These are phyloP conservation scores for Ammodytes dubius DNA, from an alignment of 2,113 vertebrate species.

Conservation along the genomic window DNA sequence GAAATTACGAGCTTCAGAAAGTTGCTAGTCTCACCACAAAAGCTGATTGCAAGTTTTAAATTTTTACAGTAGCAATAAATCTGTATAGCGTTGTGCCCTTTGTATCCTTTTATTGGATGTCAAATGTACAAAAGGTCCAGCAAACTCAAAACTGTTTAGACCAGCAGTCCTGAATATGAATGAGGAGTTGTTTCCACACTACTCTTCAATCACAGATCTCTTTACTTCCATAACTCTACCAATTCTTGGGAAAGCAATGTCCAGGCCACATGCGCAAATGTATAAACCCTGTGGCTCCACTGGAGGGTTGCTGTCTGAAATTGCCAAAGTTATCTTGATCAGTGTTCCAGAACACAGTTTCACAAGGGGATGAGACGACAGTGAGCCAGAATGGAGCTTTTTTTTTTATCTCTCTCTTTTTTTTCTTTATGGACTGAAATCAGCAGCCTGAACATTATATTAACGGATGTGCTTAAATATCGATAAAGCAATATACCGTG, in stretches of 20 bases:
- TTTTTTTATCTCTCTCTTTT: conserved; percentile 19
- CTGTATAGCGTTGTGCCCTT: not conserved
- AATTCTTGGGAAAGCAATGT: conserved; percentile 4
- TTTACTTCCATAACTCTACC: not conserved
- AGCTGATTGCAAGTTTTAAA: not conserved
- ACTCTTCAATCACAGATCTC: conserved; percentile 1
- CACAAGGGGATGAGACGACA: conserved; percentile 47
- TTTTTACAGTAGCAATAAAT: conserved; percentile 18
- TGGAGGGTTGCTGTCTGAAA: conserved; percentile 55
- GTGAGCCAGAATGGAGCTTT: conserved; percentile 29
- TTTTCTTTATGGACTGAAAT: conserved; percentile 54
- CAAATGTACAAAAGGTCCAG: conserved; percentile 4
- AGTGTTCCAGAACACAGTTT: conserved; percentile 57
- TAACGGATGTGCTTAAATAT: not conserved
- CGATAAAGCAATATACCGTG: too few relatives aligned
- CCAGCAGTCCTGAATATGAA: conserved; percentile 26
- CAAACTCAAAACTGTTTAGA: conserved; percentile 25
- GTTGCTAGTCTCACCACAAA: conserved; percentile 19
- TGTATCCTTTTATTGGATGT: not conserved
- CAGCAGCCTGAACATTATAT: conserved; percentile 5
- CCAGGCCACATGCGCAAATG: conserved; percentile 25
- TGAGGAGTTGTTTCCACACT: not conserved
- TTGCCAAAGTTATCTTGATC: conserved; percentile 65
- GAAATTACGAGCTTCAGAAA: conserved; percentile 28
- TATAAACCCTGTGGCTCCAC: conserved; percentile 20